Conservation (phyloP, 1,140 invertebrate species). For the Megalonaias nervosa region DNA sequence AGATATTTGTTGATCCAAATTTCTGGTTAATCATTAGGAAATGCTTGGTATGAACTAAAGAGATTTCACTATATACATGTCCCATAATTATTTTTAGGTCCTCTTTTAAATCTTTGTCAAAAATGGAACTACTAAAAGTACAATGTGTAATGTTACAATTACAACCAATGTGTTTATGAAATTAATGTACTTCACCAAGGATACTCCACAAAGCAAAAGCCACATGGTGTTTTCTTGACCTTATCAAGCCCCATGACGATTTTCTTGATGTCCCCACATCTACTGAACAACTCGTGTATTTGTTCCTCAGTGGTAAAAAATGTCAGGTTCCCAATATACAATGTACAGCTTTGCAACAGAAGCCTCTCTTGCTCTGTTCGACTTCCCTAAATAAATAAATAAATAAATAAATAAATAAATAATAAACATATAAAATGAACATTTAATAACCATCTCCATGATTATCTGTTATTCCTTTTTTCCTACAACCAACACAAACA, state of each 20-base stretch:
- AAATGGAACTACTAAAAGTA: too few species aligned
- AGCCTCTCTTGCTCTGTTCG: constrained; percentile 91
- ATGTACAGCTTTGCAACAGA: constrained; percentile 83
- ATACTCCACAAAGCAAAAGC: constrained; percentile 99
- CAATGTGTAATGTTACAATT: too few species aligned
- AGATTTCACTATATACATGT: too few species aligned
- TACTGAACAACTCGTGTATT: constrained; percentile 97
- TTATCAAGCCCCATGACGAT: constrained; percentile 99
- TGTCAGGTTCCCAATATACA: constrained; percentile 98
- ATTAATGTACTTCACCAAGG: constrained; percentile 49
- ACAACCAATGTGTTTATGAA: background rate
- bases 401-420: background rate
- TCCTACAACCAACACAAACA: too few species aligned
- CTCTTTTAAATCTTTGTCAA: too few species aligned
- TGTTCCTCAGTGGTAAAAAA: constrained; percentile 99
- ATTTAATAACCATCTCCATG: too few species aligned
- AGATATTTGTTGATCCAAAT: too few species aligned
- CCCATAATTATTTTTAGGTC: too few species aligned
- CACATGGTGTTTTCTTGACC: constrained; percentile 98
- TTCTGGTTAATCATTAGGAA: too few species aligned
- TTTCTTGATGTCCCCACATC: constrained; percentile 95
- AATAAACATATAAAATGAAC: background rate
- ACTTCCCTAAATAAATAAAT: constrained; percentile 82
- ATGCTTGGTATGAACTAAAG: too few species aligned
- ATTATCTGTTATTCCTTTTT: too few species aligned